A percentile compares a stretch with the other conserved stretches of the same genome.
phyloP scores from a whole-genome alignment of 2,797 vertebrate genomes.

The Platyrinchus mystaceus region DNA sequence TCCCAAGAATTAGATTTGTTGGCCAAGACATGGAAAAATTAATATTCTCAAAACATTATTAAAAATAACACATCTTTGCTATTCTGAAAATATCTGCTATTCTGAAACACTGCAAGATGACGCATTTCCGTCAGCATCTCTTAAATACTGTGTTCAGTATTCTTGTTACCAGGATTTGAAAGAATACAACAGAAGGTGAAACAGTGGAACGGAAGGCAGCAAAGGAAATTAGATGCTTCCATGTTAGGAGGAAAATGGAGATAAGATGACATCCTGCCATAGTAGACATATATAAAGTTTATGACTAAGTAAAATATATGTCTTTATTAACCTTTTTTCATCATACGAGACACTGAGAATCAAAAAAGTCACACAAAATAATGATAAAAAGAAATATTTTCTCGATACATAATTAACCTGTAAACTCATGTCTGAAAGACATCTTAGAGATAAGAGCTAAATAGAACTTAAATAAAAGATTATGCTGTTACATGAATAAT shows the following conservation, averaged over 20 bases:
- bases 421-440: not conserved
- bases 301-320: not conserved
- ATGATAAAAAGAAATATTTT: not conserved
- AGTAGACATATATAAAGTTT: not conserved
- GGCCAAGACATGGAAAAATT: not conserved
- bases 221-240: not conserved
- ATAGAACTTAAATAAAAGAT: not conserved
- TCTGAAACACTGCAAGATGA: not conserved
- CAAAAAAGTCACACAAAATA: not conserved
- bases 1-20: not conserved
- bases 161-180: not conserved
- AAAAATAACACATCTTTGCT: not conserved
- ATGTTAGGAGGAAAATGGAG: not conserved
- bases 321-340: not conserved
- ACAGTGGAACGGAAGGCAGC: not conserved
- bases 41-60: not conserved
- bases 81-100: not conserved
- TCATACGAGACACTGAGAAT: not conserved
- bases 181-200: not conserved
- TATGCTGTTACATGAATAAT: not conserved
- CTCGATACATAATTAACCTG: not conserved
- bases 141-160: not conserved
- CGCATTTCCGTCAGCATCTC: not conserved
- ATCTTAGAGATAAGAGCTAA: not conserved
- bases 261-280: not conserved